Evolutionary conservation across 2,797 vertebrate species (phyloP), one percentile per base, ranked within the genome.

Genomic region (Clarias pachynema): DNA sequence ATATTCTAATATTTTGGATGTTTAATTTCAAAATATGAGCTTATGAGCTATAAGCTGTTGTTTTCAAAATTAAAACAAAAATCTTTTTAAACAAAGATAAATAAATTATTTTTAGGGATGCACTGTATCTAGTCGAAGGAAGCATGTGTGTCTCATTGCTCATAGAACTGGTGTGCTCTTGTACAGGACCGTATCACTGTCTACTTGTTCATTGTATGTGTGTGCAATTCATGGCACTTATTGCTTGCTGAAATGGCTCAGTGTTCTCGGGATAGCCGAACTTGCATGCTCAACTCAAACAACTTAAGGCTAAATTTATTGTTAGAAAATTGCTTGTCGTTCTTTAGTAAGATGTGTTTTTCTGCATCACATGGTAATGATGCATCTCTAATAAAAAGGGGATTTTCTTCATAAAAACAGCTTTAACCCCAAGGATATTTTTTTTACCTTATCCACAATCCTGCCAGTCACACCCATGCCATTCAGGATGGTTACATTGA

Each of bases 401-500:
- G 22, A n/a, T 22, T 29, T 31, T 56, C 9, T 60, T 60, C 22
- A 78, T 37, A 18, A 60, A 49, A 60, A 78, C 26, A 31, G 53
- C 37, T 57, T 12, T 57, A 59, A 74, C 12, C 31, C 18, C 18
- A 29, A 57, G 8, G 18, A 59, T 31, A 3, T 74, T 20, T 44
- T 44, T 31, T 89, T 92, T 91, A 99, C 98, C 97, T 99, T 99
- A 91, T 99, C 98, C 1, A 99, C 91, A 69, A 99, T 96, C 91
- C 96, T 95, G 84, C 98, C 98, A 0, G 98, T 99, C 93, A 99
- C 98, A 3, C 97, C 98, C 98, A 99, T 99, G 68, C 98, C 98
- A 8, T 99, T 99, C 26, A 99, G 97, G 86, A 99, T 98, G 34
- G 98, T 99, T 83, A 99, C 95, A 62, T 99, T 99, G 87, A 99